These are phyloP conservation scores for Channa striata DNA, from an alignment of 2,797 vertebrate genomes.

Conservation along the genomic window DNA sequence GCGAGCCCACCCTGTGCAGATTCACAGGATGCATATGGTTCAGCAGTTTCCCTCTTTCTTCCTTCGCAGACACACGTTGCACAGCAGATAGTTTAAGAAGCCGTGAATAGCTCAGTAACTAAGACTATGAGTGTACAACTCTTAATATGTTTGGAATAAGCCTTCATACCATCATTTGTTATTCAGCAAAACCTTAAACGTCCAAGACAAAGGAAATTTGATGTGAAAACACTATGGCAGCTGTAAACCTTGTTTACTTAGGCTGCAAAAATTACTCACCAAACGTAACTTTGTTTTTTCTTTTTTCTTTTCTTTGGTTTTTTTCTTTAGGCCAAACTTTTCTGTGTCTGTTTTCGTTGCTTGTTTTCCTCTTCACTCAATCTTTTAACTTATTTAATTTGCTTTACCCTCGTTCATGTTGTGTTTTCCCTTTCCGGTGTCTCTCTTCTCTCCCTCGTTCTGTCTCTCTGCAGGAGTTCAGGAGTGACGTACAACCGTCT, in stretches of 20 bases:
- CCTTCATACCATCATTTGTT: not conserved
- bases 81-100: constrained; percentile 19
- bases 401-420: constrained; percentile 40
- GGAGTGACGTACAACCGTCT: constrained; percentile 90
- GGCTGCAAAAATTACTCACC: constrained; percentile 19
- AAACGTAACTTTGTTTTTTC: constrained; percentile 24
- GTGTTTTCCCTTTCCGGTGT: constrained; percentile 26
- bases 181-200: constrained; percentile 12
- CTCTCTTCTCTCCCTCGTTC: constrained; percentile 8
- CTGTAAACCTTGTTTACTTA: constrained; percentile 14
- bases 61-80: not conserved
- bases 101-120: not conserved
- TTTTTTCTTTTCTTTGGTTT: constrained; percentile 43
- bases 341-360: constrained; percentile 24
- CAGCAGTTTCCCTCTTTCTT: constrained; percentile 44
- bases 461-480: constrained; percentile 86
- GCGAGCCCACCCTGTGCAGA: constrained; percentile 22
- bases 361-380: constrained; percentile 23
- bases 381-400: constrained; percentile 32
- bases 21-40: constrained; percentile 64
- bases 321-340: constrained; percentile 36
- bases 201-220: constrained; percentile 5
- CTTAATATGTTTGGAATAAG: not conserved
- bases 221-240: constrained; percentile 32
- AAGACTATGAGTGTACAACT: not conserved